Percentiles rank a stretch among this genome's conserved stretches.
phyloP scores from a whole-genome alignment of 2,888 invertebrate species.

The Lycaena phlaeas region DNA sequence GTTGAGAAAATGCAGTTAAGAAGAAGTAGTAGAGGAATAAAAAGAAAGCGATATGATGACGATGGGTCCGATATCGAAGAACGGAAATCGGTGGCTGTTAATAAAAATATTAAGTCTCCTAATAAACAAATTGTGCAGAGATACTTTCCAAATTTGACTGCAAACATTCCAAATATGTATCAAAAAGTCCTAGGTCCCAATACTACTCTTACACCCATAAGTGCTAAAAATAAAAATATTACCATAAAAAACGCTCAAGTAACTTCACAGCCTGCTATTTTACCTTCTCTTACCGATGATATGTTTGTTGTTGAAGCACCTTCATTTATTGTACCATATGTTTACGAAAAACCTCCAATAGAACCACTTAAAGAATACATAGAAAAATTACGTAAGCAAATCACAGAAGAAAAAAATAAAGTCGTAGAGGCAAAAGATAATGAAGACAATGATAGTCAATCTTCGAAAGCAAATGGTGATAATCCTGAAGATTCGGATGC shows the following conservation, averaged over 20 bases:
- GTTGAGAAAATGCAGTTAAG: conserved; percentile 31
- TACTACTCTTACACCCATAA: conserved; percentile 52
- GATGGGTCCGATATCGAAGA: conserved; percentile 76
- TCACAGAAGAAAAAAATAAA: conserved; percentile 49
- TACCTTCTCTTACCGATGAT: conserved; percentile 90
- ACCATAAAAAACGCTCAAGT: conserved; percentile 29
- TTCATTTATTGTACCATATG: conserved; percentile 93
- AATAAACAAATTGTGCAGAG: conserved; percentile 65
- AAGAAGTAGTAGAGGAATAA: conserved; percentile 52
- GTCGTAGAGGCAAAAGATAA: conserved; percentile 34
- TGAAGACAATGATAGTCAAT: conserved; percentile 12
- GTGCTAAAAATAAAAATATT: conserved; percentile 29
- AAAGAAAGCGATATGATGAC: conserved; percentile 71
- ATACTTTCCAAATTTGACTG: conserved; percentile 52
- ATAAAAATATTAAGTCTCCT: conserved; percentile 80
- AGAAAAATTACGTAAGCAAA: conserved; percentile 74
- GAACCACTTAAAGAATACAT: conserved; percentile 84
- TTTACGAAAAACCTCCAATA: conserved; percentile 90
- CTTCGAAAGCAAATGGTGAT: conserved; percentile 18
- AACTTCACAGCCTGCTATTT: conserved; percentile 74
- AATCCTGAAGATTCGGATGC: conserved; percentile 14
- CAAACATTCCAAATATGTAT: conserved; percentile 77
- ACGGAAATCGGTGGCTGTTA: conserved; percentile 84
- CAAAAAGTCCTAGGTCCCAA: conserved; percentile 58
- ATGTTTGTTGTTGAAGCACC: conserved; percentile 95